Base-by-base conservation (phyloP, 2,113 vertebrate species). In the Oreochromis aureus region DNA sequence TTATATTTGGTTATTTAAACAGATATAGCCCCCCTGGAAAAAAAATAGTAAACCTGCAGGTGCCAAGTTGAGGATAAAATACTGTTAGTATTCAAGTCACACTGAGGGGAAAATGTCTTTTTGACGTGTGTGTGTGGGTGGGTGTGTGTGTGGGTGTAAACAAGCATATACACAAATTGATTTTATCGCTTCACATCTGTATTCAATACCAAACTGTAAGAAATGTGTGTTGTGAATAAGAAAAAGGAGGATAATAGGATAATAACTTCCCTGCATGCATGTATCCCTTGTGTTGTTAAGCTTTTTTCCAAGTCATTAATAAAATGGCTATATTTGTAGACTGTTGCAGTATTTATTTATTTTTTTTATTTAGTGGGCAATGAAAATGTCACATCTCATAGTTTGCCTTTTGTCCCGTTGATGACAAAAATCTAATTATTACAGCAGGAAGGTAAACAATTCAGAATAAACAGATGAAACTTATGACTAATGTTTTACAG, bases 321-420 rank as follows among this genome's bases (percentile, higher is more conserved):
- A 96, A 96, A 97, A 96, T 96, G 96, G 92, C 96, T 96, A 96
- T 96, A 96, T 97, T 96, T 97, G 95, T 96, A 97, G 83, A 91
- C 36, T 73, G 80, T 19, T 88, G 54, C 13, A 30, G 15, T 30
- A 30, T 61, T 46, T 6, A 32, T 59, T 32, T 56, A 16, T n/a
- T 41, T 32, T 0, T 0, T 5, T 22, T 58, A 18, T 78, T 48
- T 76, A 76, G 73, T 4, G 46, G 44, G 16, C 46, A 53, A 12
- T 78, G 73, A 78, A 78, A 53, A 78, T 78, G 46, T 51, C 46
- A 78, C 16, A n/a, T 78, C 16, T 51, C 44, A 51, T 30, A n/a
- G 27, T 5, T 11, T 32, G 27, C 69, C 15, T 46, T 18, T 46
- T 46, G 69, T 46, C 41, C 39, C 12, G 6, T 30, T 48, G 15